Evolutionary conservation across 2,888 invertebrate species (phyloP).

Genomic region (Coremacera marginata): DNA sequence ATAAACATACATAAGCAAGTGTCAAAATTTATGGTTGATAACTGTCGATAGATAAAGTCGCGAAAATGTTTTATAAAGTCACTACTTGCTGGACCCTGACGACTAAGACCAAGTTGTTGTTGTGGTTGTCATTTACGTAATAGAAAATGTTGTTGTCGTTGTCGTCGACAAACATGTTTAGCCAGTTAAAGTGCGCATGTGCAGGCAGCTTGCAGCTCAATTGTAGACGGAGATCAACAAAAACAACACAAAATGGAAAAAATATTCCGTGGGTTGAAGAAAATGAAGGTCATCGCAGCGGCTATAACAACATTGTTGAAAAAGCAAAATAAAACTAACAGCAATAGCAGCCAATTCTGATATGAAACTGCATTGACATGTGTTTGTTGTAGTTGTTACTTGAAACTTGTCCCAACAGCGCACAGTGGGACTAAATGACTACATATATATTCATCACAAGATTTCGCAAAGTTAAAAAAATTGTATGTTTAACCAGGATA

Average conservation of each 20-base stretch:
- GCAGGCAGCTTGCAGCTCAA: constrained; percentile 6
- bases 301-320: constrained; percentile 1
- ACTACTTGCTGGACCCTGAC: constrained; percentile 7
- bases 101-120: constrained; percentile 4
- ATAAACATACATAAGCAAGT: constrained; percentile 7
- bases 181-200: constrained; percentile 46
- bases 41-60: constrained; percentile 29
- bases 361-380: constrained; percentile 18
- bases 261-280: constrained; percentile 40
- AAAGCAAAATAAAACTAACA: constrained; percentile 1
- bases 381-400: neutral
- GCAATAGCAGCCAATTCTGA: constrained; percentile 3
- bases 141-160: constrained; percentile 22
- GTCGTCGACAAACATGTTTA: constrained; percentile 46
- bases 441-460: too few species aligned
- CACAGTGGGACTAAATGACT: neutral
- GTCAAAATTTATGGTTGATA: constrained; percentile 32
- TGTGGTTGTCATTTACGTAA: constrained; percentile 48
- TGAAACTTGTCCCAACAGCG: neutral
- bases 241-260: constrained; percentile 13
- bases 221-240: neutral
- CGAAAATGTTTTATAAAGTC: constrained; percentile 20
- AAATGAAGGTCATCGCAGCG: constrained; percentile 26
- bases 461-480: too few species aligned
- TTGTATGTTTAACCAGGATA: too few species aligned